These are phyloP conservation scores for Puntigrus tetrazona DNA, from an alignment of 2,113 vertebrate species.

Conservation along the genomic window DNA sequence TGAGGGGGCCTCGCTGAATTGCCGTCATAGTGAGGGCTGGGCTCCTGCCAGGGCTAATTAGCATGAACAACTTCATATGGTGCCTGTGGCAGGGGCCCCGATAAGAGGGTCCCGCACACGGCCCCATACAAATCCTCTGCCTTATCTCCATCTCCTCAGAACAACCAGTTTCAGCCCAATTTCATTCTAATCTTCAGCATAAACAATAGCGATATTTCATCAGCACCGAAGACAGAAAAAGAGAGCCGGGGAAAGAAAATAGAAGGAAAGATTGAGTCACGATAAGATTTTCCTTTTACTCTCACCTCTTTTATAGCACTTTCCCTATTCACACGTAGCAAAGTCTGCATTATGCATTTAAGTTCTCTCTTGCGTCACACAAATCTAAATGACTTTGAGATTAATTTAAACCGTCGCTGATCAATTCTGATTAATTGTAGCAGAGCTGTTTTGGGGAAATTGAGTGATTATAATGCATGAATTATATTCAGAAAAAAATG, in stretches of 20 bases:
- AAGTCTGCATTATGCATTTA: conserved; percentile 33
- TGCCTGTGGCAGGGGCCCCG: conserved; percentile 84
- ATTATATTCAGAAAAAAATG: background rate
- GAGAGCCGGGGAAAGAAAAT: conserved; percentile 28
- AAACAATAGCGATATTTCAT: conserved; percentile 99
- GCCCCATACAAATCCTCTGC: conserved; percentile 81
- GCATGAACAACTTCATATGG: conserved; percentile 96
- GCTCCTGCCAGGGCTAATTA: conserved; percentile 94
- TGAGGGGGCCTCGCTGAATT: conserved; percentile 39
- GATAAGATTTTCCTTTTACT: conserved; percentile 87
- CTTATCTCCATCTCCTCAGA: conserved; percentile 98
- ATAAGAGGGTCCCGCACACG: conserved; percentile 83
- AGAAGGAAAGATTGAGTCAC: conserved; percentile 56
- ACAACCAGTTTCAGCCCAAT: conserved; percentile 98
- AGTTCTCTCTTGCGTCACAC: background rate
- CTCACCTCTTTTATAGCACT: conserved; percentile 56
- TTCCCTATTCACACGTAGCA: conserved; percentile 67
- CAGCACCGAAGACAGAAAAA: conserved; percentile 77
- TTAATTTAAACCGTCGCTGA: background rate
- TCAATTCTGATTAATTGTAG: background rate
- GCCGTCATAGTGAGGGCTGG: conserved; percentile 38
- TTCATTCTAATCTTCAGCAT: conserved; percentile 97
- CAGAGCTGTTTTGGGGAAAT: background rate
- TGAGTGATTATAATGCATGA: background rate
- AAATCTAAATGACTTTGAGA: background rate